Conservation (phyloP, 1,140 invertebrate species). For the Pentalonia nigronervosa region DNA sequence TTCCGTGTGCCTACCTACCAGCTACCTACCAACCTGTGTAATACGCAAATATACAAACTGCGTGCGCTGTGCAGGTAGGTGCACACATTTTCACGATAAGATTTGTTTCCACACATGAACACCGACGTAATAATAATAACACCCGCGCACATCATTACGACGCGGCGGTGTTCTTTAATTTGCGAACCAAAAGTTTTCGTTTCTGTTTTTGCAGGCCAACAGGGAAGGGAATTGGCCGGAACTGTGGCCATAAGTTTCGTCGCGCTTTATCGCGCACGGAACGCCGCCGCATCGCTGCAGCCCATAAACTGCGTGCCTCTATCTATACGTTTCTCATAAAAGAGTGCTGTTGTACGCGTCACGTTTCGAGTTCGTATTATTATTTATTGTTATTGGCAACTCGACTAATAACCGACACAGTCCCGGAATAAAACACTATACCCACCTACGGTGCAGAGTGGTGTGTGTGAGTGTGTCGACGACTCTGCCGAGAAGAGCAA, state of each 20-base stretch:
- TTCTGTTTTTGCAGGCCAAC: background rate
- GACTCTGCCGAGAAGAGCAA: background rate
- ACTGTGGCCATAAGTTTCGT: conserved; percentile 43
- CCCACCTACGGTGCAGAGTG: background rate
- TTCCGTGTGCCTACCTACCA: no score
- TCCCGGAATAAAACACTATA: background rate
- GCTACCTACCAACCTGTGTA: no score
- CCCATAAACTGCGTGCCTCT: background rate
- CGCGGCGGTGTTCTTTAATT: conserved; percentile 2
- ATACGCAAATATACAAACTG: background rate
- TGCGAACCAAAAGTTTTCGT: conserved; percentile 13
- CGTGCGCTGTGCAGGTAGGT: background rate
- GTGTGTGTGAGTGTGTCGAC: background rate
- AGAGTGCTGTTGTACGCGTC: background rate
- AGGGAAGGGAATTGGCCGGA: conserved; percentile 38
- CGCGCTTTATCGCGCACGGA: conserved; percentile 28
- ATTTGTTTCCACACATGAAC: background rate
- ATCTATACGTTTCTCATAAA: background rate
- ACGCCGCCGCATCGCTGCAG: background rate
- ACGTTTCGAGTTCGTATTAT: conserved; percentile 9
- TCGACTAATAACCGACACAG: conserved; percentile 7
- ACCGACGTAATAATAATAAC: background rate
- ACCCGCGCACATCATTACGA: background rate
- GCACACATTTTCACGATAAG: background rate
- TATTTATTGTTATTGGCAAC: conserved; percentile 1